phyloP scores from a whole-genome alignment of 2,888 invertebrate genomes.

The Amiota minor region DNA sequence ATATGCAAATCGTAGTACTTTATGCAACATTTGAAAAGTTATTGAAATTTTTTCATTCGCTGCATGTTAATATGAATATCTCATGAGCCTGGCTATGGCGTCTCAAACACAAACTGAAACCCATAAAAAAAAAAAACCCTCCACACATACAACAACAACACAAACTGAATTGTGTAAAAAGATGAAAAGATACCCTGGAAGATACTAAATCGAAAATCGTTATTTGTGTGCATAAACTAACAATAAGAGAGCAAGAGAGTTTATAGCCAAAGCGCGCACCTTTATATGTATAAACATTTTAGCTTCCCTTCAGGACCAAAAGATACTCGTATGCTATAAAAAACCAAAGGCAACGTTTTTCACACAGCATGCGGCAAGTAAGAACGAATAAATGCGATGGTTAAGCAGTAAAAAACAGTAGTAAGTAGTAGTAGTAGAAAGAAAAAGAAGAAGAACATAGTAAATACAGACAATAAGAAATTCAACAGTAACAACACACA shows the following conservation, averaged over 20 bases:
- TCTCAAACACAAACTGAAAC: not conserved
- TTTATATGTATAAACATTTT: slow-evolving; percentile 9
- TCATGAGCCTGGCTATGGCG: not conserved
- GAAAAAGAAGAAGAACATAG: not conserved
- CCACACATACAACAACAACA: no score
- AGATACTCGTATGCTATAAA: not conserved
- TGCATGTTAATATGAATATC: slow-evolving; percentile 19
- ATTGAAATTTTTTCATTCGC: slow-evolving; percentile 19
- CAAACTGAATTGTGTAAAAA: not conserved
- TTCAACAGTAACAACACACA: not conserved
- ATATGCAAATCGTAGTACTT: slow-evolving; percentile 14
- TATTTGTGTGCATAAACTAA: slow-evolving; percentile 44
- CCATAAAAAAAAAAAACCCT: not conserved
- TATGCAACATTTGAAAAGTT: slow-evolving; percentile 4
- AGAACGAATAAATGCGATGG: not conserved
- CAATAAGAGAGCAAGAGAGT: slow-evolving; percentile 13
- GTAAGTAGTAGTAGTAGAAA: not conserved
- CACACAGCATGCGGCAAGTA: no score
- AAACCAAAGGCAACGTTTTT: not conserved
- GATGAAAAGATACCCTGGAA: slow-evolving; percentile 22
- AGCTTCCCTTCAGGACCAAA: not conserved
- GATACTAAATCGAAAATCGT: slow-evolving; percentile 56
- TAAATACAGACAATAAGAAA: slow-evolving; percentile 5
- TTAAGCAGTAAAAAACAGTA: slow-evolving; percentile 18
- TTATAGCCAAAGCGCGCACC: slow-evolving; percentile 20